Base-by-base conservation (phyloP, 64 coral and sea anemone species). In the Catalaphyllia jardinei region DNA sequence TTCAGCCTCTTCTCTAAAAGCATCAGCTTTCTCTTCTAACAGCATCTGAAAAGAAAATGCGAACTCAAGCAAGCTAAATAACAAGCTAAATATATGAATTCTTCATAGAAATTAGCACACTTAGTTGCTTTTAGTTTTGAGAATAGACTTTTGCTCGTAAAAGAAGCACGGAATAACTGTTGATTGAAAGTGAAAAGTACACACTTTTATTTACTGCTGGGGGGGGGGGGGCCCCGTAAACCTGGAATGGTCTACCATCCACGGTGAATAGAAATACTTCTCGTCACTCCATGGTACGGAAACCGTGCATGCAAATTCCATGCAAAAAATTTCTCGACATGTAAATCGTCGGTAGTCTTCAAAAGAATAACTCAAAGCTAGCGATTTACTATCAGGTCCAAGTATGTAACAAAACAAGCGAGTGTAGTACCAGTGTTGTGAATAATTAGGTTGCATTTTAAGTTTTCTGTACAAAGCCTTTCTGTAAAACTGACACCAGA, bases 1-100 rank as follows among this genome's bases (percentile, higher is more conserved):
- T 75, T 92, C 93, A 28, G 96, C 96, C n/a, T 98, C 96, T 72
- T 98, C 96, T 62, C 88, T 77, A 55, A 98, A 78, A 25, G 93
- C 93, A 62, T 98, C 96, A 19, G 93, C 93, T 93, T 98, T 98
- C 64, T 98, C 96, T 77, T 93, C 29, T 64, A 98, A 65, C 4
- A 95, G 69, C 96, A 98, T 98, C 96, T 98, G 20, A 52, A 84
- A 82, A 67, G 22, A 22, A 73, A 10, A 73, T 22, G 62, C 1
- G 52, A 79, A 29, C 57, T 39, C n/a, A n/a, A n/a, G n/a, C n/a
- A n/a, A n/a, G n/a, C 57, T 57, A 24, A 67, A 0, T 52, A 0
- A 11, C 60, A 86, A 39, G 17, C 10, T 24, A 12, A 74, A 83
- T 19, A 72, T 49, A 5, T 49, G 3, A 55, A 62, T 30, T 46